These are phyloP conservation scores for Sander vitreus DNA, from an alignment of 2,113 vertebrate species.

Conservation along the genomic window DNA sequence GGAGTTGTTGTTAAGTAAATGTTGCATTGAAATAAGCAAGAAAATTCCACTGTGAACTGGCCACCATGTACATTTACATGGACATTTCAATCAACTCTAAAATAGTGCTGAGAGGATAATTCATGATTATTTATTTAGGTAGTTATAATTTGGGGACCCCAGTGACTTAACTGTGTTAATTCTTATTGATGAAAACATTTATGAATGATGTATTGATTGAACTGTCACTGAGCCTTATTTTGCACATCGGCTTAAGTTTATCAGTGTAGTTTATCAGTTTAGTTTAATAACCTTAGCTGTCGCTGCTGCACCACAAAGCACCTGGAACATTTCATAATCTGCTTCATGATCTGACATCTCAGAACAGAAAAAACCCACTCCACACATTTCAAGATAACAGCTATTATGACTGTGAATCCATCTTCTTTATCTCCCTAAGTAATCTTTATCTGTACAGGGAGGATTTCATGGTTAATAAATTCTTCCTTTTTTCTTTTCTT, in stretches of 20 bases:
- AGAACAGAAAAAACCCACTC: background rate
- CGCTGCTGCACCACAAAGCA: background rate
- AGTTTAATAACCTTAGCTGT: slow-evolving; percentile 1
- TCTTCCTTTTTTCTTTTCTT: background rate
- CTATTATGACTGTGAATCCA: background rate
- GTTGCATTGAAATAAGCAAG: background rate
- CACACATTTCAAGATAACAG: background rate
- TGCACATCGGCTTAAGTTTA: background rate
- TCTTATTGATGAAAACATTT: background rate
- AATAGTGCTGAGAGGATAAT: background rate
- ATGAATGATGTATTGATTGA: slow-evolving; percentile 3
- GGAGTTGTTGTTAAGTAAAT: background rate
- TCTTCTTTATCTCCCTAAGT: background rate
- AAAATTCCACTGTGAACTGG: background rate
- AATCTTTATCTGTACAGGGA: background rate
- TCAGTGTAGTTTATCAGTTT: background rate
- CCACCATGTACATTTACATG: background rate
- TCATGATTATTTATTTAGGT: background rate
- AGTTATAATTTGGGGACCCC: background rate
- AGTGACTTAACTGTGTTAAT: background rate
- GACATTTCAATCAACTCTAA: background rate
- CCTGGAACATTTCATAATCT: background rate
- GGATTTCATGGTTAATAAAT: background rate
- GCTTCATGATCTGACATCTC: background rate
- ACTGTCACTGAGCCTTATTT: slow-evolving; percentile 3